phyloP scores from a whole-genome alignment of 2,888 invertebrate species.

The Ypsolopha scabrella region DNA sequence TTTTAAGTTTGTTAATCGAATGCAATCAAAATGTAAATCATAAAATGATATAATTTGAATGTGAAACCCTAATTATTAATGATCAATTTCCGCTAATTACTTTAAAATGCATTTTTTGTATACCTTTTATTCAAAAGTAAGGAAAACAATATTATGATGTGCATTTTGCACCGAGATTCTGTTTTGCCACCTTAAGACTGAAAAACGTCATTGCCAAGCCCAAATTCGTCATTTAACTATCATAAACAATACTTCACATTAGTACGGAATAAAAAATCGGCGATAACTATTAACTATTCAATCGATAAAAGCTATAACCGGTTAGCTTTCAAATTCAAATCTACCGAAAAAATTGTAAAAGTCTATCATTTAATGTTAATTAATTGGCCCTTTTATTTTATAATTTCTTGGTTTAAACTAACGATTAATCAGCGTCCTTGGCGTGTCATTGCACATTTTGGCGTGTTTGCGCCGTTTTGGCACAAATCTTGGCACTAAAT shows the following conservation, averaged over 20 bases:
- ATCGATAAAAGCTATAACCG: conserved; percentile 53
- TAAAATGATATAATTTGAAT: too few species aligned
- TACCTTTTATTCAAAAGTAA: too few species aligned
- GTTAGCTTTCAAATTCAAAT: conserved; percentile 17
- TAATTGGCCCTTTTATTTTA: conserved; percentile 53
- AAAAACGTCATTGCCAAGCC: too few species aligned
- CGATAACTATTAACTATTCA: conserved; percentile 21
- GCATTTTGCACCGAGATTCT: too few species aligned
- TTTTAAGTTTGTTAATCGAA: too few species aligned
- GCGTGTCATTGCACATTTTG: conserved; percentile 5
- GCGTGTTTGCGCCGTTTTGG: too few species aligned
- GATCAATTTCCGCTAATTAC: too few species aligned
- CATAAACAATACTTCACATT: conserved; percentile 7
- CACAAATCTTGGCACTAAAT: conserved; percentile 34
- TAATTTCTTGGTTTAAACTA: conserved; percentile 15
- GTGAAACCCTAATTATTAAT: too few species aligned
- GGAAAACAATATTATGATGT: too few species aligned
- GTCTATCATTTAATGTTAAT: conserved; percentile 17
- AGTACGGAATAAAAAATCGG: conserved; percentile 31
- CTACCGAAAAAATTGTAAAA: conserved; percentile 46
- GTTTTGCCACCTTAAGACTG: not conserved
- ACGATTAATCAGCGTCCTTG: conserved; percentile 7
- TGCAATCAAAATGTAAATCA: too few species aligned
- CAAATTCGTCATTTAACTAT: too few species aligned
- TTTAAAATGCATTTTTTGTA: too few species aligned